Evolutionary conservation across 2,797 vertebrate genomes (phyloP).

Genomic region (Sandelia bainsii): DNA sequence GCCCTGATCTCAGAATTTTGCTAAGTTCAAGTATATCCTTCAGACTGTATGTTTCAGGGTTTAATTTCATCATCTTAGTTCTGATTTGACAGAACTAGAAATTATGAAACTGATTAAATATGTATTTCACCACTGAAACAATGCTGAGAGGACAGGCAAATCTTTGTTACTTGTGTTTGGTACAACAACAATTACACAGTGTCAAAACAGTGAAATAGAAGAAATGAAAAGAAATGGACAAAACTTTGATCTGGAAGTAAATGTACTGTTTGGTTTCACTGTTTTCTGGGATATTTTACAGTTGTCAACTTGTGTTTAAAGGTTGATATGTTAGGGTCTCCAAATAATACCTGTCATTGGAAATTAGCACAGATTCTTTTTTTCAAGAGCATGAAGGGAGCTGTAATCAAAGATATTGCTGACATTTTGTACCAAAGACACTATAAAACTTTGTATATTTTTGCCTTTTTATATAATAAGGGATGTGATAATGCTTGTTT

Average conservation of each 20-base stretch:
- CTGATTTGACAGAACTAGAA: background rate
- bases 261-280: background rate
- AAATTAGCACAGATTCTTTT: constrained; percentile 9
- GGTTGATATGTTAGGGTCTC: background rate
- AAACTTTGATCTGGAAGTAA: background rate
- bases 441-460: constrained; percentile 74
- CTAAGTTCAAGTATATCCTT: background rate
- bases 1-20: constrained; percentile 27
- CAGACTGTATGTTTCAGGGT: background rate
- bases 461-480: constrained; percentile 70
- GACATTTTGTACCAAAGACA: constrained; percentile 80
- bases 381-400: constrained; percentile 35
- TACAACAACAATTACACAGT: background rate
- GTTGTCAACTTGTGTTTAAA: background rate
- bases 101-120: background rate
- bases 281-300: background rate
- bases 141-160: background rate
- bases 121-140: background rate
- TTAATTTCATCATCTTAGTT: background rate
- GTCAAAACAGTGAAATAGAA: background rate
- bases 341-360: background rate
- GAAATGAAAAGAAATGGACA: background rate
- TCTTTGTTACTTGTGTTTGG: background rate
- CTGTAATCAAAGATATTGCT: constrained; percentile 54
- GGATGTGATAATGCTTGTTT: constrained; percentile 61